Base-by-base conservation (phyloP, 2,113 vertebrate genomes). In the Alexandromys fortis region DNA sequence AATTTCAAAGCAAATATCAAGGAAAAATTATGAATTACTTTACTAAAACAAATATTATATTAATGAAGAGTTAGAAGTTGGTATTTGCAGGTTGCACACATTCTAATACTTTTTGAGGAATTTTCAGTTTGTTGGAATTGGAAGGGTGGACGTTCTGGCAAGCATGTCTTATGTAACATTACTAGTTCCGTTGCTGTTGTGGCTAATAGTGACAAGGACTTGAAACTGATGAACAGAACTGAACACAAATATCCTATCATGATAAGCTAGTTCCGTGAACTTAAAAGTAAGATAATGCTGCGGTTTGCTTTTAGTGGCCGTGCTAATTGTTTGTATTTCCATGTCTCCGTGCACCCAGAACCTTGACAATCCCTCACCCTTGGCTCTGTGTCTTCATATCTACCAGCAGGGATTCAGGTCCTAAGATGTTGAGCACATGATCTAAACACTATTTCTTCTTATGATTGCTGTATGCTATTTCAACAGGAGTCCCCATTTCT, bases 121-220 rank as follows among this genome's bases (percentile, higher is more conserved):
- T 63, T 86, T 94, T 82, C 21, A 76, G 61, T 58, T 21, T 55
- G 17, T 30, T 89, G 38, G 61, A 61, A 45, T 93, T 68, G 49
- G 68, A 70, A 28, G 70, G 58, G 77, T 94, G 83, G n/a, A 35
- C 77, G 85, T 83, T 89, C 30, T 21, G 16, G 82, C 19, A 30
- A 86, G 75, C 3, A 22, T 73, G 81, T 73, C 38, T 67, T 90
- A 76, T 65, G 45, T 45, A 63, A 65, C 47, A n/a, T 82, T 77
- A 70, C 30, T 75, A 83, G 67, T 82, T 67, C 95, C 97, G 91
- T 96, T 94, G 70, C 95, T 97, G 89, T 94, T 90, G 61, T 94
- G 76, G 68, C 17, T 92, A 70, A 89, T 70, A 67, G 7, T 95
- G 94, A 93, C 45, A 89, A 95, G 89, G 92, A 65, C 93, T 95